Base-by-base conservation (phyloP, 1,140 invertebrate species). In the Drosophila fuyamai region DNA sequence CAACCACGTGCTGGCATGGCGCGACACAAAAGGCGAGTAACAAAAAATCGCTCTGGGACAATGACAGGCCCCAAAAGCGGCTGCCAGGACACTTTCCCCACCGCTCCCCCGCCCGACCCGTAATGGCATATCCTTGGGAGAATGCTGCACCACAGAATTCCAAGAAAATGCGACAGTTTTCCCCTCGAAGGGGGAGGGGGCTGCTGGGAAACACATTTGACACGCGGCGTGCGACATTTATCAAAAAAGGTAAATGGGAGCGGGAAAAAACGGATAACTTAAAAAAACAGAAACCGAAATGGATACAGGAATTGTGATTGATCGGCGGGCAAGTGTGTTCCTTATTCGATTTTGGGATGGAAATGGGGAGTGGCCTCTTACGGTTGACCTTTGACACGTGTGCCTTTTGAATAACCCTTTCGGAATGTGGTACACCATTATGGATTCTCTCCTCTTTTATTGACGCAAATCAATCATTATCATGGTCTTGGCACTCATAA, bases 21-120 rank as follows among this genome's bases (percentile, higher is more conserved):
- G 55, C 59, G 57, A 73, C 53, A 81, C 57, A 62, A 58, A 43
- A 63, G 61, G 65, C 43, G 44, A 51, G 55, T 61, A 79, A 86
- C 86, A 83, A 83, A 90, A 88, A 90, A 83, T 90, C 86, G 79
- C 88, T 82, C 48, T 55, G 90, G 90, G 86, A 86, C 72, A 72
- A 68, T 70, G 65, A 81, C 57, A 63, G 83, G 76, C 73, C 60
- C 83, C 71, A 75, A 63, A 61, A 67, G 70, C 59, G 62, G 73
- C 72, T 80, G 63, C 70, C 81, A 79, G 85, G 85, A 82, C 70
- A 76, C 78, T 66, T 66, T 79, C 48, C 43, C 60, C 32, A 57
- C 65, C 47, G 44, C 10, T 16, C 46, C 35, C 40, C 27, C 23
- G 1, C 9, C 40, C 16, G n/a, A 16, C 23, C 18, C 68, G 81